Evolutionary conservation across 2,888 invertebrate genomes (phyloP).

Genomic region (Diplazon laetatorius): DNA sequence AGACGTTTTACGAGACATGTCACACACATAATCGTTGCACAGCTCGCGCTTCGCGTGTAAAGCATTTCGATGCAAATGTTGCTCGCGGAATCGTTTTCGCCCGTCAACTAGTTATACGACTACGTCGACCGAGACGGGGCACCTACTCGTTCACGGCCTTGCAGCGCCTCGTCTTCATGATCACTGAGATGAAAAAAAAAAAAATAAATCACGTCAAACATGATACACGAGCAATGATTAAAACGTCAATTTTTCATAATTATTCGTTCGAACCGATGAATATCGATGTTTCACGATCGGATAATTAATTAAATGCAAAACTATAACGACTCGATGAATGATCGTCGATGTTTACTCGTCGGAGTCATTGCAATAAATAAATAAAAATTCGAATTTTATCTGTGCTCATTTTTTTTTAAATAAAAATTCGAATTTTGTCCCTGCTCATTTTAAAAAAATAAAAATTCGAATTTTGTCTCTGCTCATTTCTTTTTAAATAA

Average conservation of each 20-base stretch:
- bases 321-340: too few species aligned
- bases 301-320: background rate
- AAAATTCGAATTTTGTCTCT: too few species aligned
- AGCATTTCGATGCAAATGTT: constrained; percentile 32
- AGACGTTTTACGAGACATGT: background rate
- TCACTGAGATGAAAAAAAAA: constrained; percentile 6
- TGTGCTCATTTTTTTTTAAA: background rate
- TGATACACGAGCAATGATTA: background rate
- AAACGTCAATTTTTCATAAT: background rate
- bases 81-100: constrained; percentile 18
- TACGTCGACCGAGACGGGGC: background rate
- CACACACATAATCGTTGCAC: constrained; percentile 1
- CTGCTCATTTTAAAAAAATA: too few species aligned
- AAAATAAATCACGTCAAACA: too few species aligned
- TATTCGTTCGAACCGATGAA: background rate
- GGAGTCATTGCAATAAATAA: background rate
- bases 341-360: too few species aligned
- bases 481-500: too few species aligned
- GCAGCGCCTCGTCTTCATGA: constrained; percentile 16
- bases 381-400: background rate
- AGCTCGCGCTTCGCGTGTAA: constrained; percentile 13
- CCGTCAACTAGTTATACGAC: background rate
- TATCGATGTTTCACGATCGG: background rate
- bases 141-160: constrained; percentile 22
- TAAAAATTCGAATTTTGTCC: too few species aligned